Evolutionary conservation across 2,888 invertebrate genomes (phyloP).

Genomic region (Drosophila aldrichi): DNA sequence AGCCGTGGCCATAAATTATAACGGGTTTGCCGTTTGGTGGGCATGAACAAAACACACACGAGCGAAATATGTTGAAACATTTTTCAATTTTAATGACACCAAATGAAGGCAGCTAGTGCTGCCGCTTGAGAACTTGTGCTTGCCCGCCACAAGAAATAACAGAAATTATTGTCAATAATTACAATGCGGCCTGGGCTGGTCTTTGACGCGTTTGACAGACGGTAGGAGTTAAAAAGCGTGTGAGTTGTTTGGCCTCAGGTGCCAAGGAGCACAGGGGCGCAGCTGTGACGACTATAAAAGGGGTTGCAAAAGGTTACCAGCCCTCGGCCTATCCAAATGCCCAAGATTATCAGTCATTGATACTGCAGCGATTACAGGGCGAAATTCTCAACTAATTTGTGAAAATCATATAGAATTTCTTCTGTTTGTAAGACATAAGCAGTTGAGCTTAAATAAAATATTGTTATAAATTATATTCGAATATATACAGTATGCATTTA

Average conservation of each 20-base stretch:
- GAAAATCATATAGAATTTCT: too few species aligned
- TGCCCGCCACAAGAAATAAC: slow-evolving; percentile 68
- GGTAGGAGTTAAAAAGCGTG: slow-evolving; percentile 76
- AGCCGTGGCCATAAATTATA: slow-evolving; percentile 63
- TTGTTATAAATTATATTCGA: too few species aligned
- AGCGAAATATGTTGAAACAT: slow-evolving; percentile 60
- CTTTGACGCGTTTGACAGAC: slow-evolving; percentile 78
- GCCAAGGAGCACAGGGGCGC: slow-evolving; percentile 34
- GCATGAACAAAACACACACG: slow-evolving; percentile 54
- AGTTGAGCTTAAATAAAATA: too few species aligned
- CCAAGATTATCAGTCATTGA: neutral
- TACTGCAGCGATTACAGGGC: neutral
- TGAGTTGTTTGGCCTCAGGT: slow-evolving; percentile 56
- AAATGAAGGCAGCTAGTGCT: slow-evolving; percentile 54
- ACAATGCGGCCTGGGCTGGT: slow-evolving; percentile 68
- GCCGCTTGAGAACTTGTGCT: slow-evolving; percentile 26
- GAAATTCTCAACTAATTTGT: neutral
- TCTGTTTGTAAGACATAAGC: too few species aligned
- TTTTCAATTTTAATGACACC: slow-evolving; percentile 75
- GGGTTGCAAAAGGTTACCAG: neutral
- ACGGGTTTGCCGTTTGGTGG: slow-evolving; percentile 55
- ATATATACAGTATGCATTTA: too few species aligned
- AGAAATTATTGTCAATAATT: slow-evolving; percentile 82
- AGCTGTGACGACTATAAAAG: neutral
- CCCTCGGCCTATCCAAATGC: neutral